A percentile compares a stretch with the other conserved stretches of the same genome.
These are phyloP conservation scores for Malurus splendens DNA, from an alignment of 2,797 vertebrate species.

Conservation along the genomic window DNA sequence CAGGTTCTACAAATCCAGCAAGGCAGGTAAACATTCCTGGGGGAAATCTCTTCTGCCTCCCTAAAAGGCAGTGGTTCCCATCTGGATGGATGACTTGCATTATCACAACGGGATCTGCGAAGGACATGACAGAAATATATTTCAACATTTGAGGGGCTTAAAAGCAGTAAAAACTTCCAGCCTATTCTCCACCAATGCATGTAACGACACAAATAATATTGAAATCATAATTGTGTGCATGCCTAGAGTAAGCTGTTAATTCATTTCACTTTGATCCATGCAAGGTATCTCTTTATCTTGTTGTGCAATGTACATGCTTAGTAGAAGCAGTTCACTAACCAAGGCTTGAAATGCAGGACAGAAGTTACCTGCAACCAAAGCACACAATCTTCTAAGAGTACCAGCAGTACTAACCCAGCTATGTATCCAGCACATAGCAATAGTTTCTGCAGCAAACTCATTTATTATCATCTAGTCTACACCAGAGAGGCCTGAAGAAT, in stretches of 20 bases:
- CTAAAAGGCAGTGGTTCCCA: constrained; percentile 89
- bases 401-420: neutral
- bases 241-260: neutral
- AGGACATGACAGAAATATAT: neutral
- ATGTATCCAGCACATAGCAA: neutral
- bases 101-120: constrained; percentile 92
- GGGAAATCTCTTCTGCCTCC: constrained; percentile 88
- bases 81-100: constrained; percentile 95
- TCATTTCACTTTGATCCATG: neutral
- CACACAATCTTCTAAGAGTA: neutral
- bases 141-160: neutral
- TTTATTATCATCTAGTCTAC: neutral
- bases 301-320: neutral
- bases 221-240: neutral
- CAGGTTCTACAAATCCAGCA: constrained; percentile 93
- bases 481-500: neutral
- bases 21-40: constrained; percentile 89
- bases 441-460: neutral
- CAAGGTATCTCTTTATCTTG: neutral
- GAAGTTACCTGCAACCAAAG: neutral
- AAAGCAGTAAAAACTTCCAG: neutral
- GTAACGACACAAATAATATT: neutral
- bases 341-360: neutral
- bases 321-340: neutral
- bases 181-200: neutral